Evolutionary conservation across 2,888 invertebrate genomes (phyloP).

Genomic region (Cheilosia soror): DNA sequence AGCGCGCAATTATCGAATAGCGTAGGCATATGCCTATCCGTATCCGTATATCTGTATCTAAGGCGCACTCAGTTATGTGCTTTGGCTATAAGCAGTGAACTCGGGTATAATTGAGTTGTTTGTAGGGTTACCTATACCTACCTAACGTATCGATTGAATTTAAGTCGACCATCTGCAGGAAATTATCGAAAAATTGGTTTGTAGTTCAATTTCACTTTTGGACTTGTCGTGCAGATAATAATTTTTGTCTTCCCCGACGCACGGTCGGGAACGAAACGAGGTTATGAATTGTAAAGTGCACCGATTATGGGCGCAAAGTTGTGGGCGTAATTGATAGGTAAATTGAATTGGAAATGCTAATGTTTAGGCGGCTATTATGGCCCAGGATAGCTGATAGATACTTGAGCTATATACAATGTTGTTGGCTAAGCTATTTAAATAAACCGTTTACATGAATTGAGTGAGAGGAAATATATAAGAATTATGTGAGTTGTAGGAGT

Average conservation of each 20-base stretch:
- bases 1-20: conserved; percentile 49
- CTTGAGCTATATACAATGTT: no score
- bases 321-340: conserved; percentile 57
- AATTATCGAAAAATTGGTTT: conserved; percentile 54
- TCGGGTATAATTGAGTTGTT: conserved; percentile 71
- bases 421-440: neutral
- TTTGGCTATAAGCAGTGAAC: conserved; percentile 37
- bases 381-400: neutral
- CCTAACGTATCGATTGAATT: conserved; percentile 56
- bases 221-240: conserved; percentile 66
- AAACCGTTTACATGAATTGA: neutral
- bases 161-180: neutral
- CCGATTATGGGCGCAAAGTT: conserved; percentile 24
- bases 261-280: neutral
- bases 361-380: conserved; percentile 51
- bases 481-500: no score
- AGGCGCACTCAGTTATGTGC: conserved; percentile 23
- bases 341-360: conserved; percentile 43
- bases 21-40: neutral
- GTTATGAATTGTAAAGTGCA: conserved; percentile 43
- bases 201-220: conserved; percentile 54
- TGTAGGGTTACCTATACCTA: conserved; percentile 13
- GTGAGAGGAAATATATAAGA: no score
- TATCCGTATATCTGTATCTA: neutral
- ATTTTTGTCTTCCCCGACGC: neutral